Base-by-base conservation (phyloP, 2,113 vertebrate species). In the Corvus cornix region DNA sequence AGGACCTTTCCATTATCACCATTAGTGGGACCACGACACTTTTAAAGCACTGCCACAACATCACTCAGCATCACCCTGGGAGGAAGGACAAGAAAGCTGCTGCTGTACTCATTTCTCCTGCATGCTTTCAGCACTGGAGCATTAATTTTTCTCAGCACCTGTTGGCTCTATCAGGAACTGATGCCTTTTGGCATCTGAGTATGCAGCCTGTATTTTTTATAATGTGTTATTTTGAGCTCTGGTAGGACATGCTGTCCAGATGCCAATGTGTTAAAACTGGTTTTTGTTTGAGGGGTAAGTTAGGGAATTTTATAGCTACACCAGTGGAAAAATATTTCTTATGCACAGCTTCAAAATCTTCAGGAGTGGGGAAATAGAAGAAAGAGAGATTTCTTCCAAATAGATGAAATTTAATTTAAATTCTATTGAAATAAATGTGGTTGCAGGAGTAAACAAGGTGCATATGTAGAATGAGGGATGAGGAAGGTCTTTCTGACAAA, bases 1-100 rank as follows among this genome's bases (percentile, higher is more conserved):
- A 60, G 63, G 72, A 93, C 89, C 94, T 94, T 92, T 23, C 75
- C 60, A 77, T 96, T 92, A 80, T 66, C 60, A 27, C 85, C 77
- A 89, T 95, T 91, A 86, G 82, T 46, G 69, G 35, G 84, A 72
- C 44, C 11, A 0, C 23, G 86, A 26, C 89, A 41, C 60, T 59
- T 35, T 1, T 4, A 5, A 46, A 67, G 86, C 60, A 0, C 48
- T 68, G 64, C 49, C 4, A 2, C 46, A 37, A 1, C 70, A 55
- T 76, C 72, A 6, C 44, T 89, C 90, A 75, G 64, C 60, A 2
- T 14, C 62, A 3, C 7, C 0, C 85, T 28, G 30, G 14, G 13
- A 95, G 70, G 49, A 83, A 68, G 81, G 63, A 69, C 37, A 28
- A 30, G 48, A 49, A 41, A 82, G 35, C 60, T 41, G 10, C 44